Percentiles rank a stretch among this genome's conserved stretches.
These are phyloP conservation scores for Gastracanthus pulcherrimus DNA, from an alignment of 2,888 invertebrate species.

Conservation along the genomic window DNA sequence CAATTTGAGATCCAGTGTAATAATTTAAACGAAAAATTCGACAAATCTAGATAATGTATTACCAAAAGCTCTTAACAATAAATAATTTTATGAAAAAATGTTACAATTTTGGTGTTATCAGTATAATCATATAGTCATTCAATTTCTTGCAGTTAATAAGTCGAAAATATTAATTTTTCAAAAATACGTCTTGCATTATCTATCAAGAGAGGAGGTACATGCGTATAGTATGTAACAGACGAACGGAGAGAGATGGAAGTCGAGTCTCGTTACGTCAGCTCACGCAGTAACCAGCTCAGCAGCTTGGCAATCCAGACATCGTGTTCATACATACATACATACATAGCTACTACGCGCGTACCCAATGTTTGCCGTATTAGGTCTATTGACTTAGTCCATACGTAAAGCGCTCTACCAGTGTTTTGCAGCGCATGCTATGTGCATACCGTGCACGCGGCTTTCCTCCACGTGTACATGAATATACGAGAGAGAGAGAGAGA, in stretches of 20 bases:
- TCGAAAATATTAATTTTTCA: too few relatives aligned
- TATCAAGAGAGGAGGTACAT: not conserved
- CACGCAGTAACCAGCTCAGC: not conserved
- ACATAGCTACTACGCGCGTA: slow-evolving; percentile 58
- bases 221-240: not conserved
- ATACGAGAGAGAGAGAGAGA: not conserved
- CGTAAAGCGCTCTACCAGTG: slow-evolving; percentile 61
- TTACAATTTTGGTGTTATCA: too few relatives aligned
- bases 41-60: too few relatives aligned
- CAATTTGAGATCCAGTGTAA: too few relatives aligned
- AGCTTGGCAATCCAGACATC: not conserved
- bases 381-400: slow-evolving; percentile 68
- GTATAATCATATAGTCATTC: too few relatives aligned
- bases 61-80: too few relatives aligned
- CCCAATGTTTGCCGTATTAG: slow-evolving; percentile 68
- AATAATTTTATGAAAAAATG: too few relatives aligned
- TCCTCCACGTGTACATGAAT: too few relatives aligned
- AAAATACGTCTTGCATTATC: too few relatives aligned
- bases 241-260: too few relatives aligned
- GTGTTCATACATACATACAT: not conserved
- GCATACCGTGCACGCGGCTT: not conserved
- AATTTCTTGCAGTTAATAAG: too few relatives aligned
- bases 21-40: too few relatives aligned
- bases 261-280: not conserved
- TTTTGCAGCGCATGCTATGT: slow-evolving; percentile 55